phyloP scores from a whole-genome alignment of 2,888 invertebrate genomes.

The Rhogogaster chlorosoma region DNA sequence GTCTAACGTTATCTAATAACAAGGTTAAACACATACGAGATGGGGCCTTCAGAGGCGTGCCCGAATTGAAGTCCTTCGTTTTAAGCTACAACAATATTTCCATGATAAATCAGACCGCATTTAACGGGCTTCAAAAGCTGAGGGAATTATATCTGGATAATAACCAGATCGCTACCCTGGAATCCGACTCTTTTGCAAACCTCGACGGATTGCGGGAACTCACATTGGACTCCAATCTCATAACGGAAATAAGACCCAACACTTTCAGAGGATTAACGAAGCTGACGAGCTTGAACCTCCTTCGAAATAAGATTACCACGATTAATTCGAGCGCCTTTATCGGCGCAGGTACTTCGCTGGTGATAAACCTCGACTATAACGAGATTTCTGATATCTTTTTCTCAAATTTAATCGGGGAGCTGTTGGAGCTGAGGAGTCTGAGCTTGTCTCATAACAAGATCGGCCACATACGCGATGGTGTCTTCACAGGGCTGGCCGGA shows the following conservation, averaged over 20 bases:
- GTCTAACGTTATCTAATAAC: not conserved
- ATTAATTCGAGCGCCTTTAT: not conserved
- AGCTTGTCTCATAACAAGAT: not conserved
- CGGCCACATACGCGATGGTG: not conserved
- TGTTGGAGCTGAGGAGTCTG: not conserved
- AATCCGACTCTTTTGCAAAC: not conserved
- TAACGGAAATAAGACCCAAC: not conserved
- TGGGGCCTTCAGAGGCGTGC: not conserved
- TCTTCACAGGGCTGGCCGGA: not conserved
- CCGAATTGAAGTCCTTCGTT: not conserved
- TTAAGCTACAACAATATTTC: not conserved
- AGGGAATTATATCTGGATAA: not conserved
- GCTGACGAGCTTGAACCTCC: not conserved
- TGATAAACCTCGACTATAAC: not conserved
- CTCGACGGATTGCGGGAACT: not conserved
- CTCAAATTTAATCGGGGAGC: not conserved
- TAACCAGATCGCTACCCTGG: not conserved
- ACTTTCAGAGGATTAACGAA: not conserved
- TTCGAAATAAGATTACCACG: not conserved
- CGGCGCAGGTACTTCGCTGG: not conserved
- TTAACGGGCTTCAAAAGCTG: not conserved
- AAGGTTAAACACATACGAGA: not conserved
- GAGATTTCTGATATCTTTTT: not conserved
- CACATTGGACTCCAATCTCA: not conserved
- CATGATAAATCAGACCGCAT: not conserved